Evolutionary conservation across 2,888 invertebrate species (phyloP), one percentile per base, ranked within the genome.

Genomic region (Drosophila buzzatii): DNA sequence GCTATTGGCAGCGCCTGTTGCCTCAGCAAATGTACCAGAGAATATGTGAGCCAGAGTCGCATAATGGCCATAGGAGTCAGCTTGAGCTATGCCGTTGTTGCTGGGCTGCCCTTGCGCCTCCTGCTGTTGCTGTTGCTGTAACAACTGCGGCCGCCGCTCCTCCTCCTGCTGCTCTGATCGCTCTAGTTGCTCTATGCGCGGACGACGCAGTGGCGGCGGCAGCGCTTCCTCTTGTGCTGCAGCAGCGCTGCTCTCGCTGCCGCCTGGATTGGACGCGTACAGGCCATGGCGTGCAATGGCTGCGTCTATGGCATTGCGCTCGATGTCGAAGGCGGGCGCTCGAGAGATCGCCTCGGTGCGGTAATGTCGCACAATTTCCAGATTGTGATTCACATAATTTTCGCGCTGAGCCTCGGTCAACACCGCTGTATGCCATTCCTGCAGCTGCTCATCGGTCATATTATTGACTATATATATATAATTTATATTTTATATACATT

Each of bases 321-420:
- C 80, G 3, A 80, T 23, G 31, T 82, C 76, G 14, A 69, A 79
- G 42, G 59, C 68, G 16, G 65, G 70, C 12, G 78, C 67, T 2
- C 73, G 64, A 1, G 61, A 63, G 10, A 78, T 70, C 4, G 73
- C 82, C 52, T 81, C 82, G 12, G 64, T 78, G 41, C 82, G 79
- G 68, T 66, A 78, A 27, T 79, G 80, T 10, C 80, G 80, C 16
- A 82, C 82, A 9, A 80, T 70, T 59, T 80, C 80, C 73, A 80
- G 42, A 52, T 82, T 79, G 14, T 72, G 72, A 20, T 80, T 80
- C 3, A 80, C 67, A 59, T 80, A 76, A n/a, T 80, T 80, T 49
- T 80, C 80, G 12, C 80, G 80, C 51, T 75, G 73, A 0, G 80
- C 80, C 52, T 82, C 80, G n/a, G 41, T 47, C 1, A 76, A 49